Evolutionary conservation across 2,113 vertebrate species (phyloP), one percentile per base, ranked within the genome.

Genomic region (Macrotis lagotis): DNA sequence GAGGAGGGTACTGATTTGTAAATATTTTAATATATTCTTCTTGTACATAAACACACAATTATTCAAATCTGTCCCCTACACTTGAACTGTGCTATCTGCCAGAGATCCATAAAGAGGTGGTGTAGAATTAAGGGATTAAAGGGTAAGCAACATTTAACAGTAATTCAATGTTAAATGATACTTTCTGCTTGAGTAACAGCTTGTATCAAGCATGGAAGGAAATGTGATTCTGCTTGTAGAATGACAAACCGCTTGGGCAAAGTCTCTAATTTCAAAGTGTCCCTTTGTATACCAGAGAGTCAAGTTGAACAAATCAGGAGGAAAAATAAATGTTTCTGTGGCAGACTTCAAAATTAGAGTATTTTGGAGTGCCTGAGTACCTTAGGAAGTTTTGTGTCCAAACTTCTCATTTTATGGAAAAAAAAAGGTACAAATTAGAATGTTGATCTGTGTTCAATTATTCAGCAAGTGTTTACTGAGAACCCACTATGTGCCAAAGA

Each of bases 11-110:
- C 94, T 95, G 93, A 94, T 98, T 96, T 97, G 96, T 98, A 98
- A 98, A 98, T 98, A 98, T 94, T 98, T 96, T 95, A 97, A 98
- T 97, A 94, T 50, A 92, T 95, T 95, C 91, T 90, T 97, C 95
- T 98, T 96, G 92, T 96, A 96, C 94, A 96, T 93, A 97, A 98
- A 97, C 96, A 97, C 96, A 90, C 83, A 97, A 96, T 98, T 98
- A 98, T 96, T 96, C 93, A 97, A 96, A 98, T 97, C 93, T 50
- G 92, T 47, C 83, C 91, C 91, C 94, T 66, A 14, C 0, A 1
- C 91, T 98, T 95, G 96, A 95, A 89, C 90, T 66, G n/a, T 94
- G 95, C 49, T 94, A 53, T 95, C 93, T 98, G 91, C 94, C 95
- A 97, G 96, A 94, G 90, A 94, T 74, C 93, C 89, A 94, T 55